Evolutionary conservation across 2,113 vertebrate species (phyloP).

Genomic region (Turdus rufiventris): DNA sequence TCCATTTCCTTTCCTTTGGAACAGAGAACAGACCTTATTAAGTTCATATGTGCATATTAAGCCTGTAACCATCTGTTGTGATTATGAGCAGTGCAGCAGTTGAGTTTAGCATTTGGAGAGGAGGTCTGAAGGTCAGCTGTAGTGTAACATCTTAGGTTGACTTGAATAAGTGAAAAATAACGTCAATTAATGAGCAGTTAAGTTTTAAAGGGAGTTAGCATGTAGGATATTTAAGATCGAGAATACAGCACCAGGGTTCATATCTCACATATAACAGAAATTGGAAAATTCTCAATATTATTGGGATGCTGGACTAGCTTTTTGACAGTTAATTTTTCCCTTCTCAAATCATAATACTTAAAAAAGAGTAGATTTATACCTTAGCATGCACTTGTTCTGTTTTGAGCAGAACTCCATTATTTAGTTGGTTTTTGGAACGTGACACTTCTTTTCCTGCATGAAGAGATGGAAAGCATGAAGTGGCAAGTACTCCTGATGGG

Average conservation of each 20-base stretch:
- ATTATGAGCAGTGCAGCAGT: slow-evolving; percentile 2
- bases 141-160: not conserved
- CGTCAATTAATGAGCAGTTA: not conserved
- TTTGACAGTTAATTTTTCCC: not conserved
- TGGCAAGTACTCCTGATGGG: not conserved
- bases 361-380: not conserved
- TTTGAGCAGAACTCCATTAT: not conserved
- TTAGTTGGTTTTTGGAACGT: not conserved
- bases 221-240: not conserved
- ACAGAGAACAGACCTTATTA: not conserved
- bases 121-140: slow-evolving; percentile 38
- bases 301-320: not conserved
- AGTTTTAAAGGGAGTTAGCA: not conserved
- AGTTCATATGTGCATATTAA: slow-evolving; percentile 30
- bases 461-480: not conserved
- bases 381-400: not conserved
- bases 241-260: not conserved
- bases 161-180: not conserved
- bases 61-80: slow-evolving; percentile 44
- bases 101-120: slow-evolving; percentile 1
- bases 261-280: not conserved
- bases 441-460: accelerated
- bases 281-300: not conserved
- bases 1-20: not conserved
- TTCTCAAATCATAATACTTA: not conserved